phyloP scores from a whole-genome alignment of 2,113 vertebrate genomes.

The Heterotis niloticus region DNA sequence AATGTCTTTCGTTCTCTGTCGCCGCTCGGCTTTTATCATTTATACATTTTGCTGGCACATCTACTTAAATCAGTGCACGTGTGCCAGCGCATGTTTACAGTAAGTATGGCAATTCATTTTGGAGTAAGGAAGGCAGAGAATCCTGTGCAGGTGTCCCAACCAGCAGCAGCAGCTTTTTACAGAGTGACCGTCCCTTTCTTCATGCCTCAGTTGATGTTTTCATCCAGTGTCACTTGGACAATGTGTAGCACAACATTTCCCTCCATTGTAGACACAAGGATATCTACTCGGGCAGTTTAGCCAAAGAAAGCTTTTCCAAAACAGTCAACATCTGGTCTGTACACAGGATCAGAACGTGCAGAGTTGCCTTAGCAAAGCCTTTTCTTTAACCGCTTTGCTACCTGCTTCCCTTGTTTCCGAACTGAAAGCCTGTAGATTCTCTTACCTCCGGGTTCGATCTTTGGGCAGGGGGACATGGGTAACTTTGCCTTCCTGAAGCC shows the following conservation, averaged over 20 bases:
- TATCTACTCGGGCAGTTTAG: background rate
- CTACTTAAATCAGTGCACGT: background rate
- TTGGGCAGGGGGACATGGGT: constrained; percentile 70
- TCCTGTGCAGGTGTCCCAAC: background rate
- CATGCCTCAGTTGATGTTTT: background rate
- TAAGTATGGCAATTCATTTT: background rate
- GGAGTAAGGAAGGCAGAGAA: background rate
- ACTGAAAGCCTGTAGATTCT: background rate
- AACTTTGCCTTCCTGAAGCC: constrained; percentile 72
- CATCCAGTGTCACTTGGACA: background rate
- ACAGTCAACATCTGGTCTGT: background rate
- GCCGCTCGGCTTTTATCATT: background rate
- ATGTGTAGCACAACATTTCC: background rate
- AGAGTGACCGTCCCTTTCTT: background rate
- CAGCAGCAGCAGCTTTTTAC: background rate
- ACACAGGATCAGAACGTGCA: background rate
- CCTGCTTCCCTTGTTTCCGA: background rate
- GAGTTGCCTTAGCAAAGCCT: background rate
- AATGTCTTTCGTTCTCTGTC: background rate
- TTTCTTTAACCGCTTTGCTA: background rate
- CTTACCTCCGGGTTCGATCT: constrained; percentile 75
- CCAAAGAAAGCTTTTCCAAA: background rate
- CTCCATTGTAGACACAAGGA: background rate
- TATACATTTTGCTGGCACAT: background rate
- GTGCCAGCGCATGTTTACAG: background rate